A percentile compares a stretch with the other conserved stretches of the same genome.
phyloP scores from a whole-genome alignment of 2,888 invertebrate species.

The Rotaria magnacalcarata region DNA sequence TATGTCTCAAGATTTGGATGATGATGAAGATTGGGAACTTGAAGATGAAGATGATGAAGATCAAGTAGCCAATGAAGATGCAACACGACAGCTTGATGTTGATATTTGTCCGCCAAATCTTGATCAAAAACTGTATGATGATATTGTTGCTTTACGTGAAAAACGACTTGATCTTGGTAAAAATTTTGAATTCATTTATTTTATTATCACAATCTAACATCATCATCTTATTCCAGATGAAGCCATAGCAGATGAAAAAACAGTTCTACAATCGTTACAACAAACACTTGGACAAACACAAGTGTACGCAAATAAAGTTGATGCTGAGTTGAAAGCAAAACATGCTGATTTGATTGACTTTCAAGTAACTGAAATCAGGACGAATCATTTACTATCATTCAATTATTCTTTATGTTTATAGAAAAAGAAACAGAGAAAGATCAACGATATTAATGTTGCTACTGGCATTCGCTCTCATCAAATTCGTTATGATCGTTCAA shows the following conservation, averaged over 20 bases:
- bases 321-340: conserved; percentile 50
- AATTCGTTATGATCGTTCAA: conserved; percentile 56
- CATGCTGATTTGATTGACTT: conserved; percentile 37
- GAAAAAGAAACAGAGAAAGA: conserved; percentile 64
- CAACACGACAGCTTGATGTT: conserved; percentile 53
- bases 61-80: conserved; percentile 56
- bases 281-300: conserved; percentile 34
- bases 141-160: conserved; percentile 57
- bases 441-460: conserved; percentile 70
- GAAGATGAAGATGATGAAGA: conserved; percentile 57
- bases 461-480: conserved; percentile 57
- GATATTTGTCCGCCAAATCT: conserved; percentile 59
- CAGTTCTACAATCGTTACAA: conserved; percentile 38
- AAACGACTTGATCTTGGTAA: conserved; percentile 56
- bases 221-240: neutral
- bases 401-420: conserved; percentile 47
- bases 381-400: too few relatives aligned
- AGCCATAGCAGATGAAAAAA: conserved; percentile 22
- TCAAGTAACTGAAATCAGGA: neutral
- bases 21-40: conserved; percentile 55
- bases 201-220: neutral
- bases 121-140: conserved; percentile 55
- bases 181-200: neutral
- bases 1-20: conserved; percentile 51
- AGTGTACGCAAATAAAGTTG: neutral